phyloP scores from a whole-genome alignment of 2,888 invertebrate genomes.

The Platycnemis pennipes region DNA sequence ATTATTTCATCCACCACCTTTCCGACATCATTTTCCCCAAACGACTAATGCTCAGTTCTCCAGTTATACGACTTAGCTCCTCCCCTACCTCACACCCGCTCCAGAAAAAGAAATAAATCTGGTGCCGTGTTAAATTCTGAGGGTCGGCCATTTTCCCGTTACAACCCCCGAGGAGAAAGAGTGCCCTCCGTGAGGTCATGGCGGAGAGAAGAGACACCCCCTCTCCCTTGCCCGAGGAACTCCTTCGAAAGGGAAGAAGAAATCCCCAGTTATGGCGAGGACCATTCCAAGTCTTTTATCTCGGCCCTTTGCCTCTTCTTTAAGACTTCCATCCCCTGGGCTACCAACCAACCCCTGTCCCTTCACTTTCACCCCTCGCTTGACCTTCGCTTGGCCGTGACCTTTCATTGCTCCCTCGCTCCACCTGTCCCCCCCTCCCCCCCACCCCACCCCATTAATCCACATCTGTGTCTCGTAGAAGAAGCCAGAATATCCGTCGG shows the following conservation, averaged over 20 bases:
- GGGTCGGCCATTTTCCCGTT: not conserved
- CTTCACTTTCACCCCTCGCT: not conserved
- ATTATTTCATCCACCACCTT: not conserved
- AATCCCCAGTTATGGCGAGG: conserved; percentile 1
- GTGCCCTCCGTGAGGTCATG: not conserved
- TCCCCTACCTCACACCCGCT: not conserved
- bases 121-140: not conserved
- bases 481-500: too few species aligned
- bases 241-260: not conserved
- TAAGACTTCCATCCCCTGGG: not conserved
- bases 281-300: conserved; percentile 14
- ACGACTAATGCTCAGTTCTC: not conserved
- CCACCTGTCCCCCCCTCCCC: not conserved
- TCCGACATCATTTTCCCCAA: not conserved
- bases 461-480: too few species aligned
- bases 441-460: not conserved
- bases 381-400: not conserved
- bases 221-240: not conserved
- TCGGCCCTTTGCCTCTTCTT: not conserved
- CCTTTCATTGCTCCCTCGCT: not conserved
- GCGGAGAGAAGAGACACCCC: not conserved
- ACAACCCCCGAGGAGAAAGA: not conserved
- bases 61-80: not conserved
- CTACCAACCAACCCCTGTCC: not conserved
- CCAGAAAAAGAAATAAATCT: not conserved